phyloP scores from a whole-genome alignment of 2,888 invertebrate genomes.

The Nomada fucata region DNA sequence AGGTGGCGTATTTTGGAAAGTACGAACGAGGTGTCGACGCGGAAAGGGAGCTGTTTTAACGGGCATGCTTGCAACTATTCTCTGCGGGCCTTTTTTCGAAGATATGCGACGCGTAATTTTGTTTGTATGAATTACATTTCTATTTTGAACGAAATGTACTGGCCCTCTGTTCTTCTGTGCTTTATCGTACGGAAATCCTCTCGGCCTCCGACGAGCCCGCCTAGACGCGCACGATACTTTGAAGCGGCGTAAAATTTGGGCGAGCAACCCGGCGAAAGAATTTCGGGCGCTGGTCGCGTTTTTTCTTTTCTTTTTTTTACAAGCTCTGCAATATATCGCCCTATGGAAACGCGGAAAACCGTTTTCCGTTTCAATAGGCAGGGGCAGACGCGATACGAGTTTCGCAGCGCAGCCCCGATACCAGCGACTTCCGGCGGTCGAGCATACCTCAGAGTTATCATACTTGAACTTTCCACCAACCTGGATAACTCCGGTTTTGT shows the following conservation, averaged over 20 bases:
- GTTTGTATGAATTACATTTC: no score
- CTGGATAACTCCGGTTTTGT: constrained; percentile 88
- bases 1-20: background rate
- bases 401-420: constrained; percentile 31
- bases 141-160: no score
- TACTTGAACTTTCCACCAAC: constrained; percentile 82
- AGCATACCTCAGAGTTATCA: constrained; percentile 39
- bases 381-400: constrained; percentile 31
- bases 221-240: background rate
- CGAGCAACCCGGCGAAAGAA: background rate
- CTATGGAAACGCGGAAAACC: constrained; percentile 10
- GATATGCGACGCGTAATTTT: no score
- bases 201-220: background rate
- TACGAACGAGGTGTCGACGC: background rate
- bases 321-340: constrained; percentile 3
- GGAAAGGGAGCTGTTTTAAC: no score
- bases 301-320: background rate
- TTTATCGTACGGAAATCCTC: background rate
- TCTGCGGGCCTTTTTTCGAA: no score
- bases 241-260: background rate
- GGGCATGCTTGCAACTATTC: no score
- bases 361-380: constrained; percentile 29
- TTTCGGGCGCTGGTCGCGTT: background rate
- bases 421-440: constrained; percentile 40
- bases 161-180: background rate